Evolutionary conservation across 2,888 invertebrate genomes (phyloP).

Genomic region (Pheosia gnoma): DNA sequence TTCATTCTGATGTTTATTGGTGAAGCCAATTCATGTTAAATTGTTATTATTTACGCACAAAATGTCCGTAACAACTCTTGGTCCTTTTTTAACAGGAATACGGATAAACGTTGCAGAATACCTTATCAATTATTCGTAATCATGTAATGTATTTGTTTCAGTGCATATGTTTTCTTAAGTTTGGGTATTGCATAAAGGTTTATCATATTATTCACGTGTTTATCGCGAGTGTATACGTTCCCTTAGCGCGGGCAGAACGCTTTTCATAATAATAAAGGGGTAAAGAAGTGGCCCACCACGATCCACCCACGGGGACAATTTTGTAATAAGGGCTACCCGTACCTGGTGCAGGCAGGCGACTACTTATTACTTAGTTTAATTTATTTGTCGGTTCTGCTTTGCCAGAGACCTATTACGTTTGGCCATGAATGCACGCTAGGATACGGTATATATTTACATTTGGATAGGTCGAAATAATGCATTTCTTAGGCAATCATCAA

Average conservation of each 20-base stretch:
- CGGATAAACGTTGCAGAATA: too few relatives aligned
- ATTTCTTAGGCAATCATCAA: too few relatives aligned
- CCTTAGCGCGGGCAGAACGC: conserved; percentile 37
- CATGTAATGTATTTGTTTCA: too few relatives aligned
- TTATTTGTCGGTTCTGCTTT: conserved; percentile 68
- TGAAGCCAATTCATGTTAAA: too few relatives aligned
- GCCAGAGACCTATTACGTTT: conserved; percentile 61
- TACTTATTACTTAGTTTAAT: conserved; percentile 74
- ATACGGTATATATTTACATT: neutral
- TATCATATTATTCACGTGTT: neutral
- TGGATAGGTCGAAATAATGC: too few relatives aligned
- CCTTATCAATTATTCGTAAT: too few relatives aligned
- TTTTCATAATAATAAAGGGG: conserved; percentile 48
- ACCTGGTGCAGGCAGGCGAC: conserved; percentile 58
- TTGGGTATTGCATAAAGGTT: too few relatives aligned
- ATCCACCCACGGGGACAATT: conserved; percentile 67
- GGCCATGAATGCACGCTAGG: conserved; percentile 10
- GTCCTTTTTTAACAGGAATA: too few relatives aligned
- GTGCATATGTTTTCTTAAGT: too few relatives aligned
- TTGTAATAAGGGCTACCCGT: conserved; percentile 69
- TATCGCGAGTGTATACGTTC: conserved; percentile 15
- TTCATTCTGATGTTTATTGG: too few relatives aligned
- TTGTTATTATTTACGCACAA: too few relatives aligned
- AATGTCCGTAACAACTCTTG: too few relatives aligned
- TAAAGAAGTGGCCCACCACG: conserved; percentile 64